Conservation (phyloP, 2,113 vertebrate species). For the Cyanoliseus patagonus region DNA sequence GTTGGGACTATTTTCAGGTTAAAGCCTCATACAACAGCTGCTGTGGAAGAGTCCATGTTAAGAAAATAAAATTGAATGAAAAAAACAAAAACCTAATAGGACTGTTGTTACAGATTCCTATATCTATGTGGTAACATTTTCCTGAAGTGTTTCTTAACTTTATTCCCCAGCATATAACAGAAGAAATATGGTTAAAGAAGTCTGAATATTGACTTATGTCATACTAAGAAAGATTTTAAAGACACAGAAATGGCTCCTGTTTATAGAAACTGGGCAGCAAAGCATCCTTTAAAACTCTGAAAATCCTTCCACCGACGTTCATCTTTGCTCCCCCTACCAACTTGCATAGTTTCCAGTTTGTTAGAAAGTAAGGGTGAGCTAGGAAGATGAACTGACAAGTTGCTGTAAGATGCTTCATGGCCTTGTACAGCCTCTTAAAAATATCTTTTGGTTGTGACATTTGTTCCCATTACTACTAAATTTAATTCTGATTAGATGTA, state of each 20-base stretch:
- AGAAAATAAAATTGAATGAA: neutral
- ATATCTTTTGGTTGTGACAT: accelerated
- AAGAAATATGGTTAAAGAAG: neutral
- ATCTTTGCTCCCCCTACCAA: neutral
- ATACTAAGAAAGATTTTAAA: neutral
- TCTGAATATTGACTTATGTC: neutral
- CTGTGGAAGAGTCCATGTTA: neutral
- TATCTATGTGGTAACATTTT: neutral
- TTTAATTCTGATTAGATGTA: neutral
- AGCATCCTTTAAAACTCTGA: neutral
- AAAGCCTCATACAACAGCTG: neutral
- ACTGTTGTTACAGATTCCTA: neutral
- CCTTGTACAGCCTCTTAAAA: neutral
- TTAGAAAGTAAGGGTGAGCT: neutral
- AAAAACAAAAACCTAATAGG: neutral
- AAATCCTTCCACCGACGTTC: neutral
- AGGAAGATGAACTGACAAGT: neutral
- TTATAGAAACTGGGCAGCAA: neutral
- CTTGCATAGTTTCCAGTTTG: neutral
- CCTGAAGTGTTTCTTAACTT: neutral
- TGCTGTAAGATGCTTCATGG: accelerated
- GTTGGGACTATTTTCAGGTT: neutral
- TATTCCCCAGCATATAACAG: neutral
- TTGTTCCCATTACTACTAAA: neutral
- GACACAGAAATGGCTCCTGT: neutral